Percentiles rank a stretch among this genome's conserved stretches.
These are phyloP conservation scores for Chorisops tibialis DNA, from an alignment of 2,888 invertebrate genomes.

Conservation along the genomic window DNA sequence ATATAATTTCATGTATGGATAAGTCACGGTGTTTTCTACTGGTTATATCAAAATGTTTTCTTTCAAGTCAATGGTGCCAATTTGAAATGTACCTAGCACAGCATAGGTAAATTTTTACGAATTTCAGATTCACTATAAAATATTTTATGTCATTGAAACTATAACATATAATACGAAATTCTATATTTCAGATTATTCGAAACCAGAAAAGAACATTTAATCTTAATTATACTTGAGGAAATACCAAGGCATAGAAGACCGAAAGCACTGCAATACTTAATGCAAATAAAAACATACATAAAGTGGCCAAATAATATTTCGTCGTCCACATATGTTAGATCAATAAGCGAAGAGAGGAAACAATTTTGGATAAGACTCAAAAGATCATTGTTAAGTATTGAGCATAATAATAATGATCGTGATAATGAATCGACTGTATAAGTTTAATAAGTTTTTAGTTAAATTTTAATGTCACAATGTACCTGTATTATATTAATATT, in stretches of 20 bases:
- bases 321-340: neutral
- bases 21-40: conserved; percentile 62
- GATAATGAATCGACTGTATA: conserved; percentile 7
- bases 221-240: conserved; percentile 63
- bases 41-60: conserved; percentile 61
- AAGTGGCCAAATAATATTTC: conserved; percentile 58
- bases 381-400: conserved; percentile 37
- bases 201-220: conserved; percentile 60
- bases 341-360: conserved; percentile 44
- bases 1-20: conserved; percentile 68
- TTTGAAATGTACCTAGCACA: conserved; percentile 71
- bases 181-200: conserved; percentile 56
- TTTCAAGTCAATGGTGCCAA: conserved; percentile 69
- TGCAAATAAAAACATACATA: conserved; percentile 67
- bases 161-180: conserved; percentile 10
- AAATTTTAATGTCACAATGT: conserved; percentile 14
- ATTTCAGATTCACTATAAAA: neutral
- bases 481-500: conserved; percentile 20
- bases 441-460: conserved; percentile 4
- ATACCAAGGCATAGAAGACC: conserved; percentile 60
- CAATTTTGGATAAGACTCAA: conserved; percentile 50
- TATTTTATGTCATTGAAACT: neutral
- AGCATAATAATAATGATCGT: neutral
- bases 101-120: conserved; percentile 53
- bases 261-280: conserved; percentile 62